Evolutionary conservation across 2,888 invertebrate genomes (phyloP).

Genomic region (Synanthedon formicaeformis): DNA sequence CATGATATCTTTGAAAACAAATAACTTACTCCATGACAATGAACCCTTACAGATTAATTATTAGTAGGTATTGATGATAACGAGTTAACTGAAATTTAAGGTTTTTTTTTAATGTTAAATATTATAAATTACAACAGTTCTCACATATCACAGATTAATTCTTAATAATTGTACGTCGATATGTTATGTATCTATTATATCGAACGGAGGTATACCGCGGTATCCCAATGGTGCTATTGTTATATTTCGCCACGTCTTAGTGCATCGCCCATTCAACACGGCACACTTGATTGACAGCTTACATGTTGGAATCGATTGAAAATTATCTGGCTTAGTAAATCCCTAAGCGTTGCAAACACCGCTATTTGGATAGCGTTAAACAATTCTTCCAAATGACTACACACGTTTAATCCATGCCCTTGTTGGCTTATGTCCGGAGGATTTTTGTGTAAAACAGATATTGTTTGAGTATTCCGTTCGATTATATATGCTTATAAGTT

Average conservation of each 20-base stretch:
- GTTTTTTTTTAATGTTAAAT: no score
- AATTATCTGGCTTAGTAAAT: conserved; percentile 65
- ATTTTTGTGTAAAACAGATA: conserved; percentile 31
- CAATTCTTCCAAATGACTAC: conserved; percentile 64
- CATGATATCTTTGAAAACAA: no score
- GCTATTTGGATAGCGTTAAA: conserved; percentile 68
- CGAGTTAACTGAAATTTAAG: no score
- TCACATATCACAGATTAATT: no score
- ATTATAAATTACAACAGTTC: no score
- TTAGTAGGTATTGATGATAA: no score
- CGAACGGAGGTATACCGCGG: background rate
- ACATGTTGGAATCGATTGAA: conserved; percentile 43
- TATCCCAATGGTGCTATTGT: conserved; percentile 20
- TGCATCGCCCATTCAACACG: conserved; percentile 28
- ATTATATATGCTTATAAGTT: conserved; percentile 53
- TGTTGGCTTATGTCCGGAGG: conserved; percentile 40
- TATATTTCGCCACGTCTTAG: conserved; percentile 15
- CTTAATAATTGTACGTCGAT: no score
- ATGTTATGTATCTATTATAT: background rate
- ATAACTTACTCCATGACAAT: no score
- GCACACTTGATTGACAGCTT: conserved; percentile 55
- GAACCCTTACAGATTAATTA: no score
- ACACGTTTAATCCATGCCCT: conserved; percentile 45
- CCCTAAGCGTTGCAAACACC: conserved; percentile 46
- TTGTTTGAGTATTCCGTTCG: conserved; percentile 56